These are phyloP conservation scores for Chironomus tepperi DNA, from an alignment of 1,140 invertebrate species.

Conservation along the genomic window DNA sequence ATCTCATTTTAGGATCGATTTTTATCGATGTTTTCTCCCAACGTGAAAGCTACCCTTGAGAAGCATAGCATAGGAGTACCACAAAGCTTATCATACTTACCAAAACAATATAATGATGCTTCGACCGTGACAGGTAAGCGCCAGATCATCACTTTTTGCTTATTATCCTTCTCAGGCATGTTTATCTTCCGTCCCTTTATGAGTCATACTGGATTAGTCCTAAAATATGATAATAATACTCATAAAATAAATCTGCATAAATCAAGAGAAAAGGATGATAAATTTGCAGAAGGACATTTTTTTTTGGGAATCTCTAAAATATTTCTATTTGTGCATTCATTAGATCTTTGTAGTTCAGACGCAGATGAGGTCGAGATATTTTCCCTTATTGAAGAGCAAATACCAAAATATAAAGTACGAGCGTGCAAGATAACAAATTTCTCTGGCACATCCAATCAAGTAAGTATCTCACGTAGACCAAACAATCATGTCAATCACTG, in stretches of 20 bases:
- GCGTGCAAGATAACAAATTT: constrained; percentile 92
- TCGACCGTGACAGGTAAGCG: constrained; percentile 4
- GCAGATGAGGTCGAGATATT: constrained; percentile 91
- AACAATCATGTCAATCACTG: not conserved
- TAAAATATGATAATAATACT: too few relatives aligned
- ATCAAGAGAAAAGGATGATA: too few relatives aligned
- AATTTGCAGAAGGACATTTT: too few relatives aligned
- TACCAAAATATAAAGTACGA: constrained; percentile 86
- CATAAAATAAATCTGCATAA: too few relatives aligned
- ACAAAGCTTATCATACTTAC: not conserved
- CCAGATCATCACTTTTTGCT: not conserved
- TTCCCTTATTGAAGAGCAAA: constrained; percentile 87
- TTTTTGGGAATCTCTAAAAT: too few relatives aligned
- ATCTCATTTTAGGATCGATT: not conserved
- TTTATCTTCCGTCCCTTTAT: not conserved
- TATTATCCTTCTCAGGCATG: not conserved
- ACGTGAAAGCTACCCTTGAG: not conserved
- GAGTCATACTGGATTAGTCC: not conserved
- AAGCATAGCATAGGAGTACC: not conserved
- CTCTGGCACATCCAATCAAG: constrained; percentile 85
- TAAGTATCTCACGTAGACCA: not conserved
- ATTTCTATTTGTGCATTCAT: constrained; percentile 37
- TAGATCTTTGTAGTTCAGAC: constrained; percentile 79
- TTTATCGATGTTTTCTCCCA: constrained; percentile 12
- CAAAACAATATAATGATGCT: constrained; percentile 5